phyloP scores from a whole-genome alignment of 2,888 invertebrate genomes.

The Pyrrhosoma nymphula region DNA sequence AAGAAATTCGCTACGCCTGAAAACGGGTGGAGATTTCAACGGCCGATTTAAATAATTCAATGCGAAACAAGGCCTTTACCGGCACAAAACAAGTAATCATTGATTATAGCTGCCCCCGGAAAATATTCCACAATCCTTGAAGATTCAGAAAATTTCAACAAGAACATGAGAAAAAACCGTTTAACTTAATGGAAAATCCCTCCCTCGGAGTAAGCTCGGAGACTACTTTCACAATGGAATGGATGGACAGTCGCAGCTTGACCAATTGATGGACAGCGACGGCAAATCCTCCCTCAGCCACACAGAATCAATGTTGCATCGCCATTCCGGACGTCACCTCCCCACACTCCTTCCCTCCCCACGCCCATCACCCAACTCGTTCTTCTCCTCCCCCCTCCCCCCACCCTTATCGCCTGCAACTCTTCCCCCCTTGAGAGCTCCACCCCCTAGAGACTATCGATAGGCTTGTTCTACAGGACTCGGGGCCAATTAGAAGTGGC shows the following conservation, averaged over 20 bases:
- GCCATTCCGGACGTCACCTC: neutral
- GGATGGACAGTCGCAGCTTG: slow-evolving; percentile 1
- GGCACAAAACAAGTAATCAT: too few relatives aligned
- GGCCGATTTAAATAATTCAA: neutral
- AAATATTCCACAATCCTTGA: too few relatives aligned
- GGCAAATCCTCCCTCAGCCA: slow-evolving; percentile 19
- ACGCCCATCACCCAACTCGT: neutral
- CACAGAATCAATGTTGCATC: neutral
- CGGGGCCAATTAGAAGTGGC: slow-evolving; percentile 66
- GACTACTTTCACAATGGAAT: neutral
- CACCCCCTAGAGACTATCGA: slow-evolving; percentile 55
- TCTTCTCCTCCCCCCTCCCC: neutral
- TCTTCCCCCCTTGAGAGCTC: neutral
- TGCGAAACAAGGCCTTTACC: neutral
- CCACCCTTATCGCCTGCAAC: neutral
- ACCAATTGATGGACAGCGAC: slow-evolving; percentile 31
- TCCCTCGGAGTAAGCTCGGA: too few relatives aligned
- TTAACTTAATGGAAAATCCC: neutral
- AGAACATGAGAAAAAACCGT: neutral
- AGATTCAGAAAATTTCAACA: neutral
- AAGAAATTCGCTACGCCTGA: neutral
- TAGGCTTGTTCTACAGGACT: slow-evolving; percentile 67
- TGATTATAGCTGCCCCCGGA: too few relatives aligned
- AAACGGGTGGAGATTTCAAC: neutral
- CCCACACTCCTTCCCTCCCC: neutral